Evolutionary conservation across 2,113 vertebrate species (phyloP), one percentile per base, ranked within the genome.

Genomic region (Tenrec ecaudatus): DNA sequence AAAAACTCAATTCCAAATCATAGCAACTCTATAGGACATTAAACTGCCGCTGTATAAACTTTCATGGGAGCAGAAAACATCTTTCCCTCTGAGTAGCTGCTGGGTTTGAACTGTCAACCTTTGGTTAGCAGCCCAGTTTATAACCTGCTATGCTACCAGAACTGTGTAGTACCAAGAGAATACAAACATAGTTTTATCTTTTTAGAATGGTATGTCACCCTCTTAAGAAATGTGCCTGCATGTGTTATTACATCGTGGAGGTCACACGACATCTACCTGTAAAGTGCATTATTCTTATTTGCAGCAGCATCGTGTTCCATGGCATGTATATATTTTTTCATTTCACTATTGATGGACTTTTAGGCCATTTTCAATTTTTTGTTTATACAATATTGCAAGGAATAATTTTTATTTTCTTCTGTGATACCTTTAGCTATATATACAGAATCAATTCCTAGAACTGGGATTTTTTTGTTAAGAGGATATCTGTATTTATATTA

Each of bases 351-450:
- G 76, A 57, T 33, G 25, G 23, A 53, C 58, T 94, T 88, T 57
- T 64, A 64, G 11, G 14, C 73, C 27, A 86, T 91, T 92, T 96
- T 33, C 22, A 80, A 3, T 82, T 53, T 90, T 89, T 84, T 81
- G 36, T 76, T 58, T 86, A 43, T 82, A 85, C 23, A 71, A 14
- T 85, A 6, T 88, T 86, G 15, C 23, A 86, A 4, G 79, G 53
- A 86, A 77, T 47, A 69, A 31, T 78, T 23, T 82, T 82, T 0
- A 68, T 79, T 78, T 80, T 91, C 23, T 19, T 77, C 90, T 85
- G 33, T 92, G 11, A 76, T 3, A 38, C 9, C 53, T 43, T 17
- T 76, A 86, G 33, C 43, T 86, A 23, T 33, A 62, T 57, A 58
- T 71, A 40, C 69, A 82, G 40, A 36, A 23, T 33, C 79, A 69